Evolutionary conservation across 2,797 vertebrate genomes (phyloP).

Genomic region (Chaetophractus vellerosus): DNA sequence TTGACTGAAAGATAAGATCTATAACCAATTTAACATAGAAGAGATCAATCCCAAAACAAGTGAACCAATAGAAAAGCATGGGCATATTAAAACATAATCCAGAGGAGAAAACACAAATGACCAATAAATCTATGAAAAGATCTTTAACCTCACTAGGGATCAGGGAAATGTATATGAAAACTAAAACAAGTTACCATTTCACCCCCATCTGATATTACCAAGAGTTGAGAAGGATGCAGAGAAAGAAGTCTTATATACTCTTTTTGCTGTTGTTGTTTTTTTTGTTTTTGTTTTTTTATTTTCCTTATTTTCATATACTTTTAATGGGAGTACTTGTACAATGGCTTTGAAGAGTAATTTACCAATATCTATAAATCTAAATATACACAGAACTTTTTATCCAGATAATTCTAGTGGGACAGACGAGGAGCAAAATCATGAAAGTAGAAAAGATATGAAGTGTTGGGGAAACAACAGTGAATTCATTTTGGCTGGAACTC

Average conservation of each 20-base stretch:
- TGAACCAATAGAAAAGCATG: background rate
- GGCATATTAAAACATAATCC: slow-evolving; percentile 9
- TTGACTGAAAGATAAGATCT: background rate
- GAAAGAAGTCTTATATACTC: background rate
- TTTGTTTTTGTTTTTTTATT: no score
- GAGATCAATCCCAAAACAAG: background rate
- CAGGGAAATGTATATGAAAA: background rate
- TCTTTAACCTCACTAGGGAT: slow-evolving; percentile 56
- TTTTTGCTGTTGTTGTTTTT: no score
- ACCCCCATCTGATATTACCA: background rate
- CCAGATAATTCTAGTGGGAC: background rate
- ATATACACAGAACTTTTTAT: background rate
- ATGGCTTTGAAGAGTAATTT: background rate
- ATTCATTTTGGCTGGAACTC: background rate
- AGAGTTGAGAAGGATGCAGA: background rate
- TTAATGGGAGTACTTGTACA: background rate
- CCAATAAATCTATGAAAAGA: background rate
- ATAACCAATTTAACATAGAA: background rate
- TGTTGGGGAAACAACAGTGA: background rate
- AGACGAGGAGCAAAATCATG: background rate
- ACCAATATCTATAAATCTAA: slow-evolving; percentile 34
- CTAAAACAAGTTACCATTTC: slow-evolving; percentile 18
- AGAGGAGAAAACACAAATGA: background rate
- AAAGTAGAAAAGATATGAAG: slow-evolving; percentile 5
- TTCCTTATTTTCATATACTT: background rate